phyloP scores from a whole-genome alignment of 2,113 vertebrate species.

The Plecotus auritus region DNA sequence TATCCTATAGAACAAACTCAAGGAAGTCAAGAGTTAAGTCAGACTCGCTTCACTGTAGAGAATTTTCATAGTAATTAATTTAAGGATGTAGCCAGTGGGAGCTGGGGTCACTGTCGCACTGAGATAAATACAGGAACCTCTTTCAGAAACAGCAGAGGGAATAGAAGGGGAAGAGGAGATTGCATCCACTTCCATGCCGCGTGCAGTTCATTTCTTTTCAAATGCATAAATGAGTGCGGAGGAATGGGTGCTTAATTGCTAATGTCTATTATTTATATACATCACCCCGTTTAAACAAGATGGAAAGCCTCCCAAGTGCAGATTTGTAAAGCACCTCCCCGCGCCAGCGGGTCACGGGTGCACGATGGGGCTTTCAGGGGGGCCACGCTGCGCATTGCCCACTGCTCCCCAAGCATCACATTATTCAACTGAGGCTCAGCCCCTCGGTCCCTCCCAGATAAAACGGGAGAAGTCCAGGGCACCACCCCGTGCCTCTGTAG shows the following conservation, averaged over 20 bases:
- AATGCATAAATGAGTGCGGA: slow-evolving; percentile 80
- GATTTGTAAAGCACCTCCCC: slow-evolving; percentile 57
- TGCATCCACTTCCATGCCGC: slow-evolving; percentile 72
- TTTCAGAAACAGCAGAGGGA: slow-evolving; percentile 77
- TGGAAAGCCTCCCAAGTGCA: slow-evolving; percentile 80
- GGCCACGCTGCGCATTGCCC: too few species aligned
- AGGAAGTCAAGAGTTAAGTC: slow-evolving; percentile 66
- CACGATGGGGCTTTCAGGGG: not conserved
- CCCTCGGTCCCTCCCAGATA: slow-evolving; percentile 63
- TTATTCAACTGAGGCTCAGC: slow-evolving; percentile 72
- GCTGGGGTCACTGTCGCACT: slow-evolving; percentile 74
- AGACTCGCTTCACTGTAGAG: slow-evolving; percentile 50
- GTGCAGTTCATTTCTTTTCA: slow-evolving; percentile 84
- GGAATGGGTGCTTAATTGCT: slow-evolving; percentile 84
- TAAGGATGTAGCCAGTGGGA: slow-evolving; percentile 68
- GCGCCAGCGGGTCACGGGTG: too few species aligned
- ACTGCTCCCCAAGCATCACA: too few species aligned
- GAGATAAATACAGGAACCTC: slow-evolving; percentile 75
- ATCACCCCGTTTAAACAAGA: slow-evolving; percentile 77
- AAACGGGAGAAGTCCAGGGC: slow-evolving; percentile 63
- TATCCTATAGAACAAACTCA: slow-evolving; percentile 16
- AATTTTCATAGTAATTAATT: slow-evolving; percentile 79
- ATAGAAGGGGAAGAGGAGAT: slow-evolving; percentile 76
- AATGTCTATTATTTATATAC: slow-evolving; percentile 87
- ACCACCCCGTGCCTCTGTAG: not conserved